Conservation (phyloP, 2,888 invertebrate species). For the Plagodis pulveraria region DNA sequence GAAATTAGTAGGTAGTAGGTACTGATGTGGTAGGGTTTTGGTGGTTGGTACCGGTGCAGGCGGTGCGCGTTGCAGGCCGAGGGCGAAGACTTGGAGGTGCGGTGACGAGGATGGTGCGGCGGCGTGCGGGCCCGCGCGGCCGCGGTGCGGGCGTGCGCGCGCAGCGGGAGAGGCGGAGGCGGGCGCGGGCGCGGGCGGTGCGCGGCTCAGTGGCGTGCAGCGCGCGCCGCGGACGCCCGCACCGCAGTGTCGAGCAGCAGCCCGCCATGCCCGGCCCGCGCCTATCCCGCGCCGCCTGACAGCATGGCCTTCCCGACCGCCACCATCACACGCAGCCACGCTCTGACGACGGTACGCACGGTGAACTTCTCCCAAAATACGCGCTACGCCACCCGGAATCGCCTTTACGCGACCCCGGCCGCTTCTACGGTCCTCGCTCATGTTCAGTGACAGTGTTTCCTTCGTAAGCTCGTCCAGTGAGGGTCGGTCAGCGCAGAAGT, state of each 20-base stretch:
- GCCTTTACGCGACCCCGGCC: constrained; percentile 42
- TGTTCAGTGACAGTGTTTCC: constrained; percentile 74
- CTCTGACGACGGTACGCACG: constrained; percentile 83
- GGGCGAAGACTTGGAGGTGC: constrained; percentile 13
- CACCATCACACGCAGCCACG: constrained; percentile 84
- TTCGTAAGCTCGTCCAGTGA: constrained; percentile 56
- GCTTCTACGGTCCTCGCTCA: constrained; percentile 45
- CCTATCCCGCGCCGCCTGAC: constrained; percentile 83
- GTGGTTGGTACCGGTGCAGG: constrained; percentile 28
- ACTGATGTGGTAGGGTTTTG: constrained; percentile 16
- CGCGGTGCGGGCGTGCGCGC: constrained; percentile 69
- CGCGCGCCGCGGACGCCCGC: constrained; percentile 84
- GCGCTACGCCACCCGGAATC: constrained; percentile 38
- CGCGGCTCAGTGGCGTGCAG: constrained; percentile 82
- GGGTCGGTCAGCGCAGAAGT: constrained; percentile 66
- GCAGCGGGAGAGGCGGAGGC: constrained; percentile 54
- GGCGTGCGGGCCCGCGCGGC: constrained; percentile 61
- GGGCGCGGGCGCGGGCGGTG: constrained; percentile 74
- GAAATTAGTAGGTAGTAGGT: too few relatives aligned
- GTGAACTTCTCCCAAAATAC: constrained; percentile 38
- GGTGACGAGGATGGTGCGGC: constrained; percentile 48
- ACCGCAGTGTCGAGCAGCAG: constrained; percentile 83
- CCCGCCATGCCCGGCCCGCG: constrained; percentile 85
- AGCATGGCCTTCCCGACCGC: constrained; percentile 83
- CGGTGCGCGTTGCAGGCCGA: constrained; percentile 30